Conservation (phyloP, 2,888 invertebrate genomes). For the Pelosia muscerda region DNA sequence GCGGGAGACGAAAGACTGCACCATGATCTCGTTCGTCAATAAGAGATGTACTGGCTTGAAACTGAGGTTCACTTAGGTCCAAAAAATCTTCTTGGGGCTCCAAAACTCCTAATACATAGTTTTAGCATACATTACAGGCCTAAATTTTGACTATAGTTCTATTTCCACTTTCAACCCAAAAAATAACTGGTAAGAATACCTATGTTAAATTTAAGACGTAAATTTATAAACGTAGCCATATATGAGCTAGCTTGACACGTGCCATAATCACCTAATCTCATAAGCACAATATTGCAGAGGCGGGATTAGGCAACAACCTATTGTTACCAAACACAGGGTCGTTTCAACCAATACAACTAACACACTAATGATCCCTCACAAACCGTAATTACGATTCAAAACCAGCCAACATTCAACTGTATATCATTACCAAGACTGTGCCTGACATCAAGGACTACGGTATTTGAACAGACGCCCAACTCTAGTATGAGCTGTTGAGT, state of each 20-base stretch:
- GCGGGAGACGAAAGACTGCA: no score
- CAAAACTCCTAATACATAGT: no score
- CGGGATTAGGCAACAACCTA: neutral
- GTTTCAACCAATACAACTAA: neutral
- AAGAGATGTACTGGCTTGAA: no score
- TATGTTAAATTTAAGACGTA: no score
- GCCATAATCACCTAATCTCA: neutral
- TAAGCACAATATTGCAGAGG: neutral
- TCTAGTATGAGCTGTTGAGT: conserved; percentile 7
- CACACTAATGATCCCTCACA: neutral
- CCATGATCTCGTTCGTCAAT: no score
- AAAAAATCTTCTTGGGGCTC: no score
- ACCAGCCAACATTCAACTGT: conserved; percentile 1
- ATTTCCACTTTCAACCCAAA: no score
- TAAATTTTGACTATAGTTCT: no score
- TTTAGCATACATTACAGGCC: no score
- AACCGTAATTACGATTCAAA: neutral
- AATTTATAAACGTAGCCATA: neutral
- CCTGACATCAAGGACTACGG: conserved; percentile 8
- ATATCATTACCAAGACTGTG: conserved; percentile 11
- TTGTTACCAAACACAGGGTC: neutral
- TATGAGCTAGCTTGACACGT: neutral
- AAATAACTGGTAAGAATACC: no score
- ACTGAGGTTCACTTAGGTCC: no score
- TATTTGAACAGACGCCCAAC: conserved; percentile 10